Evolutionary conservation across 2,113 vertebrate genomes (phyloP), one percentile per base, ranked within the genome.

Genomic region (Scopus umbretta): DNA sequence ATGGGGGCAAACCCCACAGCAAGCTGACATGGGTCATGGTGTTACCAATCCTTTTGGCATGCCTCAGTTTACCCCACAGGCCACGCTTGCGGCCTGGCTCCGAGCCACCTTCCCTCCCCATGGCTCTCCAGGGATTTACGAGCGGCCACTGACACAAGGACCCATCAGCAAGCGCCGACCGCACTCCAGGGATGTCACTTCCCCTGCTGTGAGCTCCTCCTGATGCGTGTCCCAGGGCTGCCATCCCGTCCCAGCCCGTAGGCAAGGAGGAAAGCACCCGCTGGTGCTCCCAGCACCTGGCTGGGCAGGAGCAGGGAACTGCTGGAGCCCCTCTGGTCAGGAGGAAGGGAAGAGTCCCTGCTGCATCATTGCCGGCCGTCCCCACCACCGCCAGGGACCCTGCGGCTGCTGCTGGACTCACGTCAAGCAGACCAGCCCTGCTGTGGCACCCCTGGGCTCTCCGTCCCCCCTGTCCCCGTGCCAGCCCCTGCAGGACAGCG

Each of bases 21-120:
- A 1, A 10, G 11, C 8, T 2, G 20, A 6, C 38, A 2, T 16
- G 7, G 14, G 27, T 5, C 12, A 2, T 15, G 3, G 30, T 1
- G 29, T 18, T 6, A 29, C 23, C 36, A 4, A 43, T 19, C 53
- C 67, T 32, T 17, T 8, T 10, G 1, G 7, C 2, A 13, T 72
- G 68, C 52, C 84, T 93, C 87, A 30, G 88, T 80, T 88, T 84
- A 83, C 86, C 81, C 72, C 13, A 3, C 13, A 6, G 47, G 40
- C 12, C 13, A 38, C n/a, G 2, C 5, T 0, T 4, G 25, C 58
- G 26, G 45, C 43, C 36, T 4, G 11, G 47, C 29, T 21, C 50
- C 3, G 10, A 17, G 36, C 66, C 6, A 2, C 38, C 36, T 11
- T 36, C 53, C 45, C 21, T 13, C 50, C 50, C 50, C 53, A 4